These are phyloP conservation scores for Tursiops truncatus DNA, from an alignment of 2,113 vertebrate species.

Conservation along the genomic window DNA sequence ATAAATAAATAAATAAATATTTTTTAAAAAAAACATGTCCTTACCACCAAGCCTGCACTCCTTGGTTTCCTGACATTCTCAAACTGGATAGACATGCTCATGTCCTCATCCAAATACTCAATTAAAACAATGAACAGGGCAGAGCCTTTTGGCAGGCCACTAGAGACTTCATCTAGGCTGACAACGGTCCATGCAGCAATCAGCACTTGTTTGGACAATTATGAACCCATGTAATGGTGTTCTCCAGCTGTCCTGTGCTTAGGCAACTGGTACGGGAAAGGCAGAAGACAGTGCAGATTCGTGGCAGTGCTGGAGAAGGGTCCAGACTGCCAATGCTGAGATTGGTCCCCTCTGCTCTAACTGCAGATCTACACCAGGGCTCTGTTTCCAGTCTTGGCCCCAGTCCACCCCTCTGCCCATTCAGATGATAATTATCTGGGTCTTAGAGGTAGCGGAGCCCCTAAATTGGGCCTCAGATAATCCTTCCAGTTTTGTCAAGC, in stretches of 20 bases:
- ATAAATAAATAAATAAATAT: too few species aligned
- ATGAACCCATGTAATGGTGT: not conserved
- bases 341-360: not conserved
- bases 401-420: not conserved
- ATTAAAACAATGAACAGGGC: not conserved
- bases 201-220: not conserved
- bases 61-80: not conserved
- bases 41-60: not conserved
- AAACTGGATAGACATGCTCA: not conserved
- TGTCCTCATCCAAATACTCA: not conserved
- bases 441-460: not conserved
- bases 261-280: not conserved
- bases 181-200: not conserved
- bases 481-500: slow-evolving; percentile 55
- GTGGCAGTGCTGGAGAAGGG: not conserved
- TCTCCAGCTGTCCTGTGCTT: not conserved
- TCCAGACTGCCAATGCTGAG: not conserved
- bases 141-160: not conserved
- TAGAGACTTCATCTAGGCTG: not conserved
- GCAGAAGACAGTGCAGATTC: not conserved
- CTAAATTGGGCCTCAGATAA: not conserved
- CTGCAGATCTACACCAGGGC: not conserved
- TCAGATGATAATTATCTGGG: slow-evolving; percentile 15
- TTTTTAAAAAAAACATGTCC: not conserved
- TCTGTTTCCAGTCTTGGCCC: not conserved